Conservation (phyloP, 2,888 invertebrate genomes). For the Drosophila pseudotalamancana region DNA sequence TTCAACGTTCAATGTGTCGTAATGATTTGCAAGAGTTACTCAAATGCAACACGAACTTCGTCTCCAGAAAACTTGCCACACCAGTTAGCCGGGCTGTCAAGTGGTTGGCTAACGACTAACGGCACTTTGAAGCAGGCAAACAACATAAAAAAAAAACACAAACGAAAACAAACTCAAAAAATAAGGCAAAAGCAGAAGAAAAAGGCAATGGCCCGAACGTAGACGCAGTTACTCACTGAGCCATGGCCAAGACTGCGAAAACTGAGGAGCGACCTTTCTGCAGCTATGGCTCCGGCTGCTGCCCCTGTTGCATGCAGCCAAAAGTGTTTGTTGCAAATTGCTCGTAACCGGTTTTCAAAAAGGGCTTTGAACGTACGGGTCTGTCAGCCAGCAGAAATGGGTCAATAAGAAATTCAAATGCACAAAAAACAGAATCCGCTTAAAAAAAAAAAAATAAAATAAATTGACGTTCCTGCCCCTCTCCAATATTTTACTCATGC, state of each 20-base stretch:
- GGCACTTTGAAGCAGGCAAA: constrained; percentile 46
- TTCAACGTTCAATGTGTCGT: constrained; percentile 28
- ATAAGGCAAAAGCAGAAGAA: constrained; percentile 6
- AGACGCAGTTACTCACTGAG: constrained; percentile 23
- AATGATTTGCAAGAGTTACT: constrained; percentile 25
- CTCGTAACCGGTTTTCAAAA: constrained; percentile 37
- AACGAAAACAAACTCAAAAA: background rate
- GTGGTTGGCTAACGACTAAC: constrained; percentile 53
- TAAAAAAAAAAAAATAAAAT: background rate
- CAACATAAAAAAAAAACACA: constrained; percentile 5
- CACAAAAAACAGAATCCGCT: constrained; percentile 15
- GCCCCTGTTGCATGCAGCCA: constrained; percentile 32
- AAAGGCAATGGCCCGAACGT: constrained; percentile 34
- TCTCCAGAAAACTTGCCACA: constrained; percentile 30
- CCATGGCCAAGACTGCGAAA: constrained; percentile 14
- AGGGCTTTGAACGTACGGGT: constrained; percentile 28
- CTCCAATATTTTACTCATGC: background rate
- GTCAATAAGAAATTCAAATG: constrained; percentile 45
- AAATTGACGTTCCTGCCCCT: constrained; percentile 23
- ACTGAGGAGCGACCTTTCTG: constrained; percentile 24
- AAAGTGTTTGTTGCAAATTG: constrained; percentile 47
- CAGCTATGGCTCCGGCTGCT: background rate
- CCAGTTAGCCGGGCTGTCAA: constrained; percentile 33
- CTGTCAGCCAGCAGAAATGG: constrained; percentile 28
- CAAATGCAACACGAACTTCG: constrained; percentile 31